Base-by-base conservation (phyloP, 1,140 invertebrate genomes). In the Ephestia elutella region DNA sequence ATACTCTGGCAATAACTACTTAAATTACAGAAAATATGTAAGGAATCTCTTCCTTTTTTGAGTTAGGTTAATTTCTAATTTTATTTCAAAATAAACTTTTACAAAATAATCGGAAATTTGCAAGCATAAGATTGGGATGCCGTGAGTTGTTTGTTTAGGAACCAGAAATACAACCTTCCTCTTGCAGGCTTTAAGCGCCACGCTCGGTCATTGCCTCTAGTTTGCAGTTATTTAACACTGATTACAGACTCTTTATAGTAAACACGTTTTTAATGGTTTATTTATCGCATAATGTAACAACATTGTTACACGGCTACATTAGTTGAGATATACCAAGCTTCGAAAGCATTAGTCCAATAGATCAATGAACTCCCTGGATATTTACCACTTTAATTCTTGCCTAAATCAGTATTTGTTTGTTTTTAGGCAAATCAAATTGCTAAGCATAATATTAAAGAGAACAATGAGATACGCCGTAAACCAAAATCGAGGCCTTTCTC, bases 211-310 rank as follows among this genome's bases (percentile, higher is more conserved):
- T 86, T 86, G 82, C 66, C 84, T 66, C 70, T 73, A 63, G 75
- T 68, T 82, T 87, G 82, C 84, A 86, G 84, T 87, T 86, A 87
- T 86, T 82, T 84, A 75, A 80, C 76, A 72, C 70, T 67, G 71
- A 78, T 75, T 66, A 75, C 72, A 77, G 78, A 78, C 63, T 80
- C 68, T 78, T 80, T 79, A 71, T 70, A 63, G 75, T 78, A 81
- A 83, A 84, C 75, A 73, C 60, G 70, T 78, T 84, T 79, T 74
- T 73, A 70, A 70, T 63, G 68, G 62, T 62, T 59, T 62, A 60
- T 70, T 73, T 70, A 69, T 63, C 62, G 61, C 51, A 49, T 55
- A 44, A 44, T 44, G 11, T 15, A 44, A 44, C 38, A 44, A 44
- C 13, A 44, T 35, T 15, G 15, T 44, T 15, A 15, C 15, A n/a